A percentile compares a stretch with the other conserved stretches of the same genome.
phyloP scores from a whole-genome alignment of 1,140 invertebrate species.

The Thalassaphorura encarpata region DNA sequence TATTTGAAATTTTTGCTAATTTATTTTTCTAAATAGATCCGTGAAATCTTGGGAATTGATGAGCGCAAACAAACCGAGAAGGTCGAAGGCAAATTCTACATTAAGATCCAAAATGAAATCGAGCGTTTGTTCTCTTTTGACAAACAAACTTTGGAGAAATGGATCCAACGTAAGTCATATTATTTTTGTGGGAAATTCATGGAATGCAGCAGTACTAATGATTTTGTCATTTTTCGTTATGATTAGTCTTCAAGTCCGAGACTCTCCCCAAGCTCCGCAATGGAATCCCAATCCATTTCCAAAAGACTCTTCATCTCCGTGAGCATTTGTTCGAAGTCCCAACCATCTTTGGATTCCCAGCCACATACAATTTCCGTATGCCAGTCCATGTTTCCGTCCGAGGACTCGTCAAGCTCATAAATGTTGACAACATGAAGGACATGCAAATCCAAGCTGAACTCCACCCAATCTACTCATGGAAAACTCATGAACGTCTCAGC shows the following conservation, averaged over 20 bases:
- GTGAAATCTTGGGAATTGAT: slow-evolving; percentile 15
- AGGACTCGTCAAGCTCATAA: slow-evolving; percentile 25
- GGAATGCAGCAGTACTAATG: background rate
- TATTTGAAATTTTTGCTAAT: too few species aligned
- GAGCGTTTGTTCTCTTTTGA: slow-evolving; percentile 18
- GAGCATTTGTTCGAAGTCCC: slow-evolving; percentile 22
- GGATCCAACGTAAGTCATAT: slow-evolving; percentile 7
- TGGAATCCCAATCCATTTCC: slow-evolving; percentile 24
- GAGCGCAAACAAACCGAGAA: slow-evolving; percentile 17
- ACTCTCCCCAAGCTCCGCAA: background rate
- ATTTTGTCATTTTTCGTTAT: background rate
- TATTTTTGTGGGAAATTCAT: background rate
- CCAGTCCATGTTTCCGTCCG: slow-evolving; percentile 24
- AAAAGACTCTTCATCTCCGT: slow-evolving; percentile 20
- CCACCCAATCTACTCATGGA: slow-evolving; percentile 23
- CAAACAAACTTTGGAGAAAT: slow-evolving; percentile 4
- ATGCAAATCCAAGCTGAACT: slow-evolving; percentile 23
- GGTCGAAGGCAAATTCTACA: slow-evolving; percentile 8
- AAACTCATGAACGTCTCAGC: slow-evolving; percentile 21
- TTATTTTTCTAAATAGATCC: slow-evolving; percentile 12
- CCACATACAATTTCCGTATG: slow-evolving; percentile 17
- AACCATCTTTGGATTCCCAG: slow-evolving; percentile 25
- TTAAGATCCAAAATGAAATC: slow-evolving; percentile 28
- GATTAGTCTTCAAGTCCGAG: background rate
- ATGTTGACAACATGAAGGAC: background rate